A percentile compares a stretch with the other conserved stretches of the same genome.
These are phyloP conservation scores for Halesus radiatus DNA, from an alignment of 1,140 invertebrate species.

Conservation along the genomic window DNA sequence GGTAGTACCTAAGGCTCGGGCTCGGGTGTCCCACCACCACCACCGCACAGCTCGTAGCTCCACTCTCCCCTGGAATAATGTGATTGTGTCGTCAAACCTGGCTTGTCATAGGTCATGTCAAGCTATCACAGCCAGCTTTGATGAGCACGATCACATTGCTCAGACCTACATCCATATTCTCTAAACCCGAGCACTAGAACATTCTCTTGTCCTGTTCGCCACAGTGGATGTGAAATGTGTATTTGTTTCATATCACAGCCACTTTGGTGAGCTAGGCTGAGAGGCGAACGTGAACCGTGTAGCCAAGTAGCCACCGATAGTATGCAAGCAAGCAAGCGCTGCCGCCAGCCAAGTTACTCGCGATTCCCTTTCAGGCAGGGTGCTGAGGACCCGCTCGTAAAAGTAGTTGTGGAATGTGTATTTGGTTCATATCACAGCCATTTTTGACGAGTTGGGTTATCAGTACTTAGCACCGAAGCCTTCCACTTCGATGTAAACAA, in stretches of 20 bases:
- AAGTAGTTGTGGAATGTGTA: conserved; percentile 87
- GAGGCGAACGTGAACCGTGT: conserved; percentile 11
- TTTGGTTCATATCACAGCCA: conserved; percentile 88
- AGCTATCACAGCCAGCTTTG: conserved; percentile 89
- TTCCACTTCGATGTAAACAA: no score
- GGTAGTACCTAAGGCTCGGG: no score
- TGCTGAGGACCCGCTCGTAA: conserved; percentile 74
- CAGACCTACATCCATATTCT: conserved; percentile 2
- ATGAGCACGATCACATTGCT: conserved; percentile 77
- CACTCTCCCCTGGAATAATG: conserved; percentile 8
- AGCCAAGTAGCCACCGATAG: background rate
- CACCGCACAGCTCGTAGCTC: background rate
- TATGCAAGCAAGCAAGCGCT: background rate
- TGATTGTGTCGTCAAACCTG: conserved; percentile 76
- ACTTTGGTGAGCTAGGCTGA: conserved; percentile 81
- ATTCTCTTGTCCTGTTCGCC: conserved; percentile 73
- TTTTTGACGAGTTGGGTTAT: conserved; percentile 85
- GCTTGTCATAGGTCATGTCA: conserved; percentile 78
- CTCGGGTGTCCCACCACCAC: background rate
- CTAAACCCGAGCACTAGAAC: background rate
- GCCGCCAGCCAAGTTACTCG: background rate
- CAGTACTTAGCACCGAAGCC: conserved; percentile 49
- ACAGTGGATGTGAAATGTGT: conserved; percentile 82
- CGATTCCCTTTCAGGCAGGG: background rate
- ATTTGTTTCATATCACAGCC: conserved; percentile 81